Evolutionary conservation across 2,113 vertebrate species (phyloP).

Genomic region (Sceloporus tristichus): DNA sequence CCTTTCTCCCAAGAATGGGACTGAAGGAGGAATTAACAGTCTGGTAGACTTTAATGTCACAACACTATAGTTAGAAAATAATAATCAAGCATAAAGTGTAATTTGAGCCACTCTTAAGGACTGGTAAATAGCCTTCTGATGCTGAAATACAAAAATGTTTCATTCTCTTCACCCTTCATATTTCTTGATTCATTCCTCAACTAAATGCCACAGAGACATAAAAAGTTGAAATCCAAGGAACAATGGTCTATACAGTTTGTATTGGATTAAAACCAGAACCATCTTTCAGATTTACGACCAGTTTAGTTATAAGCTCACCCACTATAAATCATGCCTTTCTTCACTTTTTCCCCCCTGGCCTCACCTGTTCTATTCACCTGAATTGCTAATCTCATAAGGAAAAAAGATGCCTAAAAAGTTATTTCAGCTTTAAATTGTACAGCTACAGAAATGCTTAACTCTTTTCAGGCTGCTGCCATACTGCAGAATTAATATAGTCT

Average conservation of each 20-base stretch:
- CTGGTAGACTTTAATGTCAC: not conserved
- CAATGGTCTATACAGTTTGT: conserved; percentile 64
- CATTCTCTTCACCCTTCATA: conserved; percentile 36
- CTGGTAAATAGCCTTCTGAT: conserved; percentile 39
- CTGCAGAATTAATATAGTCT: too few species aligned
- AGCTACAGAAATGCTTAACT: conserved; percentile 33
- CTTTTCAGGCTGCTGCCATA: too few species aligned
- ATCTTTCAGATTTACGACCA: conserved; percentile 72
- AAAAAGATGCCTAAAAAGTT: conserved; percentile 46
- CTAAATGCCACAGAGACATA: conserved; percentile 24
- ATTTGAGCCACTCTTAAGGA: conserved; percentile 1
- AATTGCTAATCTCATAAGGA: conserved; percentile 46
- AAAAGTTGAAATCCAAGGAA: conserved; percentile 33
- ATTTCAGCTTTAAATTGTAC: conserved; percentile 33
- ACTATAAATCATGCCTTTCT: conserved; percentile 65
- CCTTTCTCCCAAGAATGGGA: too few species aligned
- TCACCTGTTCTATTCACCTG: conserved; percentile 23
- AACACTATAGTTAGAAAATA: not conserved
- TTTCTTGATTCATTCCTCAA: not conserved
- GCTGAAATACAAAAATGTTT: conserved; percentile 52
- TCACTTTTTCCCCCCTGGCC: conserved; percentile 51
- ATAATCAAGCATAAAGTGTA: not conserved
- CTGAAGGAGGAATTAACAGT: not conserved
- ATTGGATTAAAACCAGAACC: conserved; percentile 64
- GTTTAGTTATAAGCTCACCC: conserved; percentile 60